phyloP scores from a whole-genome alignment of 2,888 invertebrate species.

The Stenotaenia linearis region DNA sequence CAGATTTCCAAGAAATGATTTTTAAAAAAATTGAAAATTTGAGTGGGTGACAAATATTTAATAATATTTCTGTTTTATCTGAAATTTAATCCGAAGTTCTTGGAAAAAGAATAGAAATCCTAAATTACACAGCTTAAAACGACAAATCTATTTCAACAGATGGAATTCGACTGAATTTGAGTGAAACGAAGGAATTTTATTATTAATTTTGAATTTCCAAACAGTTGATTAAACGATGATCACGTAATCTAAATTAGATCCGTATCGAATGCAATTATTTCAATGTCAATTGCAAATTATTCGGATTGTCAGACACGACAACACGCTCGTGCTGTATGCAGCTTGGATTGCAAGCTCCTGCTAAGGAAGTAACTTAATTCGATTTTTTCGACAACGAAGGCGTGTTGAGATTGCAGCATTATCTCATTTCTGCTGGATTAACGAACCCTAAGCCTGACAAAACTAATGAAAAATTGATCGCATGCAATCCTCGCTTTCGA shows the following conservation, averaged over 20 bases:
- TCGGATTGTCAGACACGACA: background rate
- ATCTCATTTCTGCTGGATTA: background rate
- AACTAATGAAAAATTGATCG: background rate
- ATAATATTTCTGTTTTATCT: too few relatives aligned
- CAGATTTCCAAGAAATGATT: too few relatives aligned
- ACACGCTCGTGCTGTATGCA: background rate
- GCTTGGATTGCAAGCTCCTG: background rate
- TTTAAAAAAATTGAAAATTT: too few relatives aligned
- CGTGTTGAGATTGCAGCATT: background rate
- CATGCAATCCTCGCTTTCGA: background rate
- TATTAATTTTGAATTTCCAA: background rate
- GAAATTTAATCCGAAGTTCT: too few relatives aligned
- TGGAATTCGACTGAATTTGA: too few relatives aligned
- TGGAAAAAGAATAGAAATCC: too few relatives aligned
- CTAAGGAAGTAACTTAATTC: background rate
- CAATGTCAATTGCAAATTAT: background rate
- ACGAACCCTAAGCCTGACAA: background rate
- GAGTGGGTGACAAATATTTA: too few relatives aligned
- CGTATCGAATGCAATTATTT: background rate
- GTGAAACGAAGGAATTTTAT: too few relatives aligned
- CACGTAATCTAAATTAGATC: background rate
- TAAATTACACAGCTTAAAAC: too few relatives aligned
- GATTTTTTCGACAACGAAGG: background rate
- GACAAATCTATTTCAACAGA: too few relatives aligned
- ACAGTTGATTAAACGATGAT: background rate